Percentiles rank a stretch among this genome's conserved stretches.
These are phyloP conservation scores for Hylia prasina DNA, from an alignment of 2,113 vertebrate species.

Conservation along the genomic window DNA sequence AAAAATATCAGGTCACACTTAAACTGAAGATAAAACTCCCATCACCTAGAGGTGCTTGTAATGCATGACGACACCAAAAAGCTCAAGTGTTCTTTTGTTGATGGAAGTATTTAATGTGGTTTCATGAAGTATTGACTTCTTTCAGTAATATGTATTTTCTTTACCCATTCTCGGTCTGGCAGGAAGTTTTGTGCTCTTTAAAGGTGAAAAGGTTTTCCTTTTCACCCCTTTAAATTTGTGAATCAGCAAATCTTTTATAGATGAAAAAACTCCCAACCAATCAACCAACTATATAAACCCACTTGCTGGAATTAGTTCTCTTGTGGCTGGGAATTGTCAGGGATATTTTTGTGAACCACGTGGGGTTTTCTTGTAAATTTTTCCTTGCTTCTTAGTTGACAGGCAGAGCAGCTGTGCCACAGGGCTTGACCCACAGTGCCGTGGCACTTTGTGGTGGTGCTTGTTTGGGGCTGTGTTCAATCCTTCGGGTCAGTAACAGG, in stretches of 20 bases:
- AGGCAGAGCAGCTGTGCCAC: neutral
- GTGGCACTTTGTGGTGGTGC: neutral
- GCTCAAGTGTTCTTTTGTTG: neutral
- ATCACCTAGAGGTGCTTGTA: neutral
- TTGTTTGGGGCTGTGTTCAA: fast-evolving
- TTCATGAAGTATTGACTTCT: neutral
- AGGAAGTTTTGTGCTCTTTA: neutral
- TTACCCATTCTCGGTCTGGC: neutral
- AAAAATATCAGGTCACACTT: neutral
- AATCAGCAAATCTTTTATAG: neutral
- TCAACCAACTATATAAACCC: neutral
- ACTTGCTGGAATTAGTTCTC: neutral
- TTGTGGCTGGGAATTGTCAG: fast-evolving
- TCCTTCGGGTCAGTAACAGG: fast-evolving
- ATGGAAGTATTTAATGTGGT: neutral
- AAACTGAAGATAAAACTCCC: neutral
- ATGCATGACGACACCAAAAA: neutral
- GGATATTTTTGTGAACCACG: neutral
- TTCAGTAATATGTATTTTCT: neutral
- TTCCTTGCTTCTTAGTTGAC: neutral
- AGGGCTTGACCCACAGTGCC: neutral
- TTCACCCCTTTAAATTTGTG: neutral
- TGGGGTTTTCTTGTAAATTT: neutral
- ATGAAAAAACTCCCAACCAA: neutral
- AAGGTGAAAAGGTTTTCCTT: neutral